phyloP scores from a whole-genome alignment of 1,140 invertebrate genomes.

The Drosophila rhopaloa region DNA sequence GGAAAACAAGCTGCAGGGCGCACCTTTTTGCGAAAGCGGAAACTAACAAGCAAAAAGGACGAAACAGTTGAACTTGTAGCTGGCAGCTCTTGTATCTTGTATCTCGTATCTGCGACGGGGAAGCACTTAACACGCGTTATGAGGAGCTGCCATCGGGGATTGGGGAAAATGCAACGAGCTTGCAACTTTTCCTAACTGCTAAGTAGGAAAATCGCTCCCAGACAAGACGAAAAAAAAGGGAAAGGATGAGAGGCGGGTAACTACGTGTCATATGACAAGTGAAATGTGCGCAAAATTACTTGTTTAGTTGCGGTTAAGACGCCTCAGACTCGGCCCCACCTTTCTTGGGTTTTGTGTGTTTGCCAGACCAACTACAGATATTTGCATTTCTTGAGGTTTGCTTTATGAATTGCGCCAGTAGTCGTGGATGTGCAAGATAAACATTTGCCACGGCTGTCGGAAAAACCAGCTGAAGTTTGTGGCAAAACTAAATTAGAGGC shows the following conservation, averaged over 20 bases:
- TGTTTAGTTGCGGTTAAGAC: conserved; percentile 74
- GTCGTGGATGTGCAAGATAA: conserved; percentile 42
- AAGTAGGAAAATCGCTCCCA: conserved; percentile 76
- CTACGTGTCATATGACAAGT: conserved; percentile 81
- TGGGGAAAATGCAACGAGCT: conserved; percentile 49
- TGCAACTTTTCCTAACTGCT: conserved; percentile 67
- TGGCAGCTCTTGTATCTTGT: conserved; percentile 29
- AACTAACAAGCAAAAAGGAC: conserved; percentile 54
- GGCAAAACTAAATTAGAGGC: conserved; percentile 24
- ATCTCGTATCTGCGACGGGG: conserved; percentile 54
- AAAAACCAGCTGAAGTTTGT: conserved; percentile 25
- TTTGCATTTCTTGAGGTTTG: conserved; percentile 68
- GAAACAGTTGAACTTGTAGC: conserved; percentile 42
- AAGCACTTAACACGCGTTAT: conserved; percentile 68
- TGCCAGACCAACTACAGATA: conserved; percentile 30
- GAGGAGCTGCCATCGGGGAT: conserved; percentile 39
- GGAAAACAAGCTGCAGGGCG: conserved; percentile 32
- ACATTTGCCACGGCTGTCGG: conserved; percentile 47
- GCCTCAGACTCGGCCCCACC: conserved; percentile 10
- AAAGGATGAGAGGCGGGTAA: conserved; percentile 17
- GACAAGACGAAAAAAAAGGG: conserved; percentile 38
- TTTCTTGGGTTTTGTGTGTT: not conserved
- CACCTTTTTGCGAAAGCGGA: conserved; percentile 54
- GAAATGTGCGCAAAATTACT: conserved; percentile 81
- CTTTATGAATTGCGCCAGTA: conserved; percentile 53